A percentile compares a stretch with the other conserved stretches of the same genome.
Conservation (phyloP, 2,113 vertebrate species). For the Piliocolobus tephrosceles region DNA sequence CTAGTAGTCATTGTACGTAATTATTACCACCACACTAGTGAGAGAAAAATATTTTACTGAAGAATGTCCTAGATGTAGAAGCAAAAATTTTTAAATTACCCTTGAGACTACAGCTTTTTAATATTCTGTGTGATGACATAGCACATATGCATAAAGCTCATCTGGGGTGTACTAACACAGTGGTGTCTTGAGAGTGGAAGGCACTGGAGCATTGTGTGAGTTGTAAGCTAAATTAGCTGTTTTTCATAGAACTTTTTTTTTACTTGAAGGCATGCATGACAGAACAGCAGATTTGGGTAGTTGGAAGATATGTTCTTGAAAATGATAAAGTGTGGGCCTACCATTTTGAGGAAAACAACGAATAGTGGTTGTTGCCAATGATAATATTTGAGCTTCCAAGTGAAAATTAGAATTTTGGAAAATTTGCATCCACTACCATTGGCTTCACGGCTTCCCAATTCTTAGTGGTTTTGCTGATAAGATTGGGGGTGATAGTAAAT, state of each 20-base stretch:
- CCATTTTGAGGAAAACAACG: too few species aligned
- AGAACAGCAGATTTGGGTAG: neutral
- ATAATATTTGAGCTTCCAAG: neutral
- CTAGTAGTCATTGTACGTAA: neutral
- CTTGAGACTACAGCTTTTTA: neutral
- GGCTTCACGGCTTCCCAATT: neutral
- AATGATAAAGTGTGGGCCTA: neutral
- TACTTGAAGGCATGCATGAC: neutral
- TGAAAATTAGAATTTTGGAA: neutral
- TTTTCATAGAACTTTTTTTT: neutral
- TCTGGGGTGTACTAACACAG: neutral
- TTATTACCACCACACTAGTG: neutral
- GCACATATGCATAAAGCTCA: neutral
- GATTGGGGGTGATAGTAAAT: neutral
- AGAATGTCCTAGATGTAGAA: neutral
- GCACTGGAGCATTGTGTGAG: neutral
- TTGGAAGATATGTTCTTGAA: neutral
- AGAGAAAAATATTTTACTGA: neutral
- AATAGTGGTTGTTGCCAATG: neutral
- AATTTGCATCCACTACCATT: neutral
- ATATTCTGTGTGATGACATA: neutral
- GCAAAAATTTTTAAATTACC: neutral
- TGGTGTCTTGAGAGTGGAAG: neutral
- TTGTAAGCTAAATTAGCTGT: neutral
- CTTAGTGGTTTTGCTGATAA: neutral